Conservation (phyloP, 2,797 vertebrate species). For the Cynodonichthys magdalenae region DNA sequence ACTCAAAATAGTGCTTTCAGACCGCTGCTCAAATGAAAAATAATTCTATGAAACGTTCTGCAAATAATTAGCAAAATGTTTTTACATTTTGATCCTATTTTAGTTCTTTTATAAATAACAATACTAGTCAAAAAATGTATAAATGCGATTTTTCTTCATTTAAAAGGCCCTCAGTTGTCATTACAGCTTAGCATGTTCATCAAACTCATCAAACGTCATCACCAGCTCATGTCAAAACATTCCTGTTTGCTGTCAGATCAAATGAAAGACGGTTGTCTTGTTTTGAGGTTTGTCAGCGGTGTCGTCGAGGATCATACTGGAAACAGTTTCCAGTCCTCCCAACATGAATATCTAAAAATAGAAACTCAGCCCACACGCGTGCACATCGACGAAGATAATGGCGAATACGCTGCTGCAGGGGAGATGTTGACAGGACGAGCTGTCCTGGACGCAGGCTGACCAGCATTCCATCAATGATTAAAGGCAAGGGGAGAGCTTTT, state of each 20-base stretch:
- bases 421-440: conserved; percentile 37
- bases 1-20: too few species aligned
- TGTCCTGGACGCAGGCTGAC: conserved; percentile 34
- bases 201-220: conserved; percentile 3
- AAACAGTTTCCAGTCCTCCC: not conserved
- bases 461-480: conserved; percentile 58
- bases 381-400: conserved; percentile 14
- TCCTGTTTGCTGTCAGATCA: conserved; percentile 1
- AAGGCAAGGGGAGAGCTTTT: conserved; percentile 54
- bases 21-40: too few species aligned
- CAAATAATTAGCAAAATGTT: too few species aligned
- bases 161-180: not conserved
- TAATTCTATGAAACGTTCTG: too few species aligned
- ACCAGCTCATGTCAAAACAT: conserved; percentile 13
- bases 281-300: conserved; percentile 3
- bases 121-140: too few species aligned
- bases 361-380: not conserved
- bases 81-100: too few species aligned
- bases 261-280: conserved; percentile 7
- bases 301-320: not conserved
- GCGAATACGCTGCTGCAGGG: conserved; percentile 12
- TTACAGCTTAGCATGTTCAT: not conserved
- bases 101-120: too few species aligned
- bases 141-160: too few species aligned
- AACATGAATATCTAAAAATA: conserved; percentile 1